Evolutionary conservation across 1,140 invertebrate genomes (phyloP).

Genomic region (Lysiphlebus fabarum): DNA sequence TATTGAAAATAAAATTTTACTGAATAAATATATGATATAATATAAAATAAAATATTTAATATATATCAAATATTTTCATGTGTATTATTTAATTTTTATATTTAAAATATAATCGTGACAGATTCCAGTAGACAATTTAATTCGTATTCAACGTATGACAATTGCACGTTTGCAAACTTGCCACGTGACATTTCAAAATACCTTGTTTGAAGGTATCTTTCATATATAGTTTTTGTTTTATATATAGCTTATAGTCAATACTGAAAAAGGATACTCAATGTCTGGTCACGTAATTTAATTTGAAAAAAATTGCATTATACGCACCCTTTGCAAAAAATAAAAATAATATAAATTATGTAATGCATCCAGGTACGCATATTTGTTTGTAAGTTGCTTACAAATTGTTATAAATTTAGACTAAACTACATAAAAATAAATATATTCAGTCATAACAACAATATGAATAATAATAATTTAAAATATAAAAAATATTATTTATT

Average conservation of each 20-base stretch:
- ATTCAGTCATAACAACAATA: too few relatives aligned
- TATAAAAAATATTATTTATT: too few relatives aligned
- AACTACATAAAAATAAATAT: too few relatives aligned
- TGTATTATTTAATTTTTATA: conserved; percentile 9
- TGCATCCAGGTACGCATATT: conserved; percentile 16
- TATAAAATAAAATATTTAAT: too few relatives aligned
- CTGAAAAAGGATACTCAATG: not conserved
- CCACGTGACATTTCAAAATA: conserved; percentile 20
- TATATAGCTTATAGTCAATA: not conserved
- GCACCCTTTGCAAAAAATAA: conserved; percentile 4
- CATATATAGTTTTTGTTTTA: not conserved
- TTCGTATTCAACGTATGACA: conserved; percentile 14
- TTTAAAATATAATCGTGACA: not conserved
- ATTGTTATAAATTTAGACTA: too few relatives aligned
- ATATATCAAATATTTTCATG: not conserved
- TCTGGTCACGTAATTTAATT: conserved; percentile 13
- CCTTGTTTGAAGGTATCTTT: conserved; percentile 20
- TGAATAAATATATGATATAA: too few relatives aligned
- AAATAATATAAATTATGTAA: not conserved
- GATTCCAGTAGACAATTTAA: conserved; percentile 20
- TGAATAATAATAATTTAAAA: too few relatives aligned
- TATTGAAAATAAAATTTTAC: too few relatives aligned
- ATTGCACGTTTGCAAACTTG: conserved; percentile 6
- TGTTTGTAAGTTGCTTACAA: too few relatives aligned
- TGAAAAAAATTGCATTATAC: conserved; percentile 13